Percentiles rank a stretch among this genome's conserved stretches.
Conservation (phyloP, 35 echinoderm and acorn worm genomes). For the Acanthaster planci region DNA sequence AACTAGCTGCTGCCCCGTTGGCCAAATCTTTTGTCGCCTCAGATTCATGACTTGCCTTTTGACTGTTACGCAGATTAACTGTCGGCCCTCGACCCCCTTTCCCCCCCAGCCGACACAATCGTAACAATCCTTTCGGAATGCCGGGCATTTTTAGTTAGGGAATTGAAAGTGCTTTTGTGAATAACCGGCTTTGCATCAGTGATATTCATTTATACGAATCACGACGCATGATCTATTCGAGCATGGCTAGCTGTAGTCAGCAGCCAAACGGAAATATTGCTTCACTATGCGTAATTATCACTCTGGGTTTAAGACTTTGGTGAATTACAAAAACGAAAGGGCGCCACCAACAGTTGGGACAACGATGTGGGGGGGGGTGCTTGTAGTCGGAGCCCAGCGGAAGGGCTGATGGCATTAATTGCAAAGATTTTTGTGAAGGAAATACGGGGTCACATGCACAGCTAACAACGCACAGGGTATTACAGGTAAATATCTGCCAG, state of each 20-base stretch:
- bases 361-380: no score
- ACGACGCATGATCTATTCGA: no score
- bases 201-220: no score
- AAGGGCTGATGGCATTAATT: no score
- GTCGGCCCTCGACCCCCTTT: neutral
- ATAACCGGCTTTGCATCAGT: neutral
- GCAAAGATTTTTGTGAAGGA: no score
- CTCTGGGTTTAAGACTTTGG: neutral
- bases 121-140: conserved; percentile 22
- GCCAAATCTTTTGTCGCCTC: neutral
- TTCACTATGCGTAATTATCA: neutral
- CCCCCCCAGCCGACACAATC: conserved; percentile 15
- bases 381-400: no score
- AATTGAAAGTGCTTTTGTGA: neutral
- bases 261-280: neutral
- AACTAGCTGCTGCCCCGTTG: no score
- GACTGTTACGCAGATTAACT: neutral
- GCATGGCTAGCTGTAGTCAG: neutral
- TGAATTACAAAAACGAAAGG: neutral
- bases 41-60: neutral
- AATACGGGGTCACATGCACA: no score
- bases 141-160: neutral
- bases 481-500: no score
- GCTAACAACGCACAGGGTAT: no score
- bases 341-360: neutral